Conservation (phyloP, 2,113 vertebrate species). For the Ptyas mucosa region DNA sequence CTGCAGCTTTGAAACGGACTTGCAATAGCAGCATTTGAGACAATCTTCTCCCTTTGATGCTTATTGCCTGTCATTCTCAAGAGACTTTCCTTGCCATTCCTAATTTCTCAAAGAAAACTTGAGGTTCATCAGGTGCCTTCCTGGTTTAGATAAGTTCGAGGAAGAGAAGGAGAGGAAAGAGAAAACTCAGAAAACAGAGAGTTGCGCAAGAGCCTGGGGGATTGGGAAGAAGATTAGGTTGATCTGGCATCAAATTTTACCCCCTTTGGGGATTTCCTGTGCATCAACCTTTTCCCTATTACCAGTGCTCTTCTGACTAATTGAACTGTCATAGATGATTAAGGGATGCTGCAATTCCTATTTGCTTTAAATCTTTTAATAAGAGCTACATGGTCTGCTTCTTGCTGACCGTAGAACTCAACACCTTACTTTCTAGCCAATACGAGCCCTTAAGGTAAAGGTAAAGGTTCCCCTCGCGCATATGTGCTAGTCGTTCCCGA, state of each 20-base stretch:
- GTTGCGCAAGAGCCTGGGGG: neutral
- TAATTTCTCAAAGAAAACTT: neutral
- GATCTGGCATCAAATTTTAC: neutral
- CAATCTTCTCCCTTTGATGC: neutral
- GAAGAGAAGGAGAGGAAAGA: neutral
- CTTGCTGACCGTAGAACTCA: neutral
- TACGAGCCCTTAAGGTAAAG: neutral
- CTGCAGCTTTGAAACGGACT: neutral
- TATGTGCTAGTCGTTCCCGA: no score
- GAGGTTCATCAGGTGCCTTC: neutral
- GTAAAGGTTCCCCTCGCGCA: no score
- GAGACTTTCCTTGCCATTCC: neutral
- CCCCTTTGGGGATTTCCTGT: neutral
- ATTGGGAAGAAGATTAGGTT: neutral
- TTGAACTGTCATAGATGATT: neutral
- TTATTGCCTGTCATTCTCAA: neutral
- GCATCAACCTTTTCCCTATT: neutral
- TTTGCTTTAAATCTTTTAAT: neutral
- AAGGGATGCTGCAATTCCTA: fast-evolving
- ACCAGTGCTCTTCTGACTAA: neutral
- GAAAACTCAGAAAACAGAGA: neutral
- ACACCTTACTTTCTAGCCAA: neutral
- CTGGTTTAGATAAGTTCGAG: neutral
- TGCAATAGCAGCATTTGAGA: neutral
- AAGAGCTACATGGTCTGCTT: neutral